These are phyloP conservation scores for Loripinus fragilis DNA, from an alignment of 2,888 invertebrate species.

Conservation along the genomic window DNA sequence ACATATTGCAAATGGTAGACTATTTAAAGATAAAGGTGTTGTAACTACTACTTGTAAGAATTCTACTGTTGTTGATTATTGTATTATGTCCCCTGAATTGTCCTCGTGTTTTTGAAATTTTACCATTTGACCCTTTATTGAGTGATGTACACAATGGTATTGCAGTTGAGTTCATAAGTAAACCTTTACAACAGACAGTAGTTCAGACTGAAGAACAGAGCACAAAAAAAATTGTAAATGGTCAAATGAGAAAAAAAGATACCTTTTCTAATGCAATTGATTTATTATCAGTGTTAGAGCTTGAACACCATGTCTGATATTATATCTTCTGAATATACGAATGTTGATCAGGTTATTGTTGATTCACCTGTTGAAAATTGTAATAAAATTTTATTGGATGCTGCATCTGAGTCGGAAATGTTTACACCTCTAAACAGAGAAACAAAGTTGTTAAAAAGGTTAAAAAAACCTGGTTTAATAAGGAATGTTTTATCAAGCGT, in stretches of 20 bases:
- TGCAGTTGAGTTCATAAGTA: slow-evolving; percentile 8
- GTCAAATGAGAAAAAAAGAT: neutral
- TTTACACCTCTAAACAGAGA: neutral
- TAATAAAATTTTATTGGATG: slow-evolving; percentile 7
- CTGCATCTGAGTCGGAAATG: neutral
- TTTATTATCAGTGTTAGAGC: slow-evolving; percentile 2
- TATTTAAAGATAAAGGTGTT: too few species aligned
- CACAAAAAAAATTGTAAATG: slow-evolving; percentile 10
- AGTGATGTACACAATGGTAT: slow-evolving; percentile 11
- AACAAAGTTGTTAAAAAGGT: neutral
- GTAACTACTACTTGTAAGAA: too few species aligned
- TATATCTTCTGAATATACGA: neutral
- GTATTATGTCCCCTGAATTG: too few species aligned
- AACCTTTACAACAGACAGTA: neutral
- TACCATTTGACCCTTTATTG: slow-evolving; percentile 3
- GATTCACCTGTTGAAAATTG: slow-evolving; percentile 5
- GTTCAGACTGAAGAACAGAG: neutral
- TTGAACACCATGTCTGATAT: slow-evolving; percentile 11
- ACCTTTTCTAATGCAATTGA: neutral
- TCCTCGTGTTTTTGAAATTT: slow-evolving; percentile 20
- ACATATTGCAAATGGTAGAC: too few species aligned
- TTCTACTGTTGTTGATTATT: too few species aligned
- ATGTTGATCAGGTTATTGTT: slow-evolving; percentile 15
- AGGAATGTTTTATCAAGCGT: slow-evolving; percentile 6
- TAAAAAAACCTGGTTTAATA: slow-evolving; percentile 11